Base-by-base conservation (phyloP, 2,113 vertebrate species). In the Apeltes quadracus region DNA sequence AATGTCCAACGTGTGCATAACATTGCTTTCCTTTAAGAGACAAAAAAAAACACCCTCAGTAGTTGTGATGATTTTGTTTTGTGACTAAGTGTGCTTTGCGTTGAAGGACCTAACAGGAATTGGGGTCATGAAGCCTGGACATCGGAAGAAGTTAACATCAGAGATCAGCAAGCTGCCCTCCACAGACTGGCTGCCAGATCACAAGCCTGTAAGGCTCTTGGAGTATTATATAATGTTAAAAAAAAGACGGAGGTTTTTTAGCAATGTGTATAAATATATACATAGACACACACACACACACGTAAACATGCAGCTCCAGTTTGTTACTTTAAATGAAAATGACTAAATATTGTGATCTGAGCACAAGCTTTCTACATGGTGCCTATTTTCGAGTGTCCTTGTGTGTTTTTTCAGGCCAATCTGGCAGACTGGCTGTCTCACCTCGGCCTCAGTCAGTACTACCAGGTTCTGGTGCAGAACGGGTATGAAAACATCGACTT, bases 401-500 rank as follows among this genome's bases (percentile, higher is more conserved):
- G 43, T 65, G 53, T 71, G 41, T 58, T 36, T 57, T 72, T 84
- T 1, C 38, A 99, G 98, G 95, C 95, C 43, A 98, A 95, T 87
- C 90, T 99, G 90, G 95, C 94, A 0, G 93, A 98, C 76, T 99
- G 97, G 97, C 92, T 99, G 51, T 96, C 96, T 83, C 95, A 96
- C 92, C 96, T 99, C 1, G 96, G 97, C 61, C 94, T 99, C 27
- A 96, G 94, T 78, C 98, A 99, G 90, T 98, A 99, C 90, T 98
- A 98, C 90, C 98, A 98, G 88, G 94, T 97, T 64, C 92, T 99
- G 85, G 96, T 99, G 76, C 96, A 96, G 89, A 99, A 99, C 0
- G 97, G 97, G 61, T 99, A 99, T 0, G 97, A 99, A 91, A 99
- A 97, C 91, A 96, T 98, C 1, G 98, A 99, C 88, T 99, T 99